Evolutionary conservation across 2,888 invertebrate genomes (phyloP).

Genomic region (Campoplex capitator): DNA sequence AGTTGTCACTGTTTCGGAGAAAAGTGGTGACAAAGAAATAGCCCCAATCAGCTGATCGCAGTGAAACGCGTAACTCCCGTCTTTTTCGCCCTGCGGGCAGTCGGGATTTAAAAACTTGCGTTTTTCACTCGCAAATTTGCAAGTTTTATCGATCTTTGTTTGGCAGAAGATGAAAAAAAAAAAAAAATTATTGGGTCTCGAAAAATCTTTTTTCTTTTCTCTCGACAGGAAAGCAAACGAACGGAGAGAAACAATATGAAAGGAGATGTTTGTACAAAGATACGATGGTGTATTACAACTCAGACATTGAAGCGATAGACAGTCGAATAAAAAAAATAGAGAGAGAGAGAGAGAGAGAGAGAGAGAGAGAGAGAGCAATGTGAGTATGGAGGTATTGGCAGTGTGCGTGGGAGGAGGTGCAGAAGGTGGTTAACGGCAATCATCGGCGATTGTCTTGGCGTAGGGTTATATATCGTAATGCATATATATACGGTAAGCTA

Average conservation of each 20-base stretch:
- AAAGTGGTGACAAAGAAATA: too few relatives aligned
- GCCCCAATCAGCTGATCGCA: too few relatives aligned
- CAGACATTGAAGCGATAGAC: slow-evolving; percentile 11
- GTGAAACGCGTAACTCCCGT: too few relatives aligned
- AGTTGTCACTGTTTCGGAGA: too few relatives aligned
- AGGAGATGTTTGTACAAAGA: slow-evolving; percentile 9
- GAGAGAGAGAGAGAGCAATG: slow-evolving; percentile 22
- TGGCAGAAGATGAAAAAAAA: neutral
- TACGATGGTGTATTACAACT: slow-evolving; percentile 21
- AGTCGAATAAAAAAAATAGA: slow-evolving; percentile 25
- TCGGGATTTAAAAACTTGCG: too few relatives aligned
- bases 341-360: too few relatives aligned
- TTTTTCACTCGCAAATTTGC: too few relatives aligned
- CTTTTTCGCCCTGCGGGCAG: too few relatives aligned
- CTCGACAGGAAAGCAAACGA: neutral
- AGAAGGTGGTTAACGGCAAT: slow-evolving; percentile 74
- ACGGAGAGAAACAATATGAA: neutral
- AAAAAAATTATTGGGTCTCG: neutral
- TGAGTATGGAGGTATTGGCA: neutral
- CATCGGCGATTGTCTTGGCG: slow-evolving; percentile 80
- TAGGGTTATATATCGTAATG: slow-evolving; percentile 71
- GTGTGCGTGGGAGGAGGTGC: slow-evolving; percentile 60
- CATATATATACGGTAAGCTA: neutral
- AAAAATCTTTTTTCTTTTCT: neutral
- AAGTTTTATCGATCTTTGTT: neutral